phyloP scores from a whole-genome alignment of 2,113 vertebrate species.

The Orycteropus afer region DNA sequence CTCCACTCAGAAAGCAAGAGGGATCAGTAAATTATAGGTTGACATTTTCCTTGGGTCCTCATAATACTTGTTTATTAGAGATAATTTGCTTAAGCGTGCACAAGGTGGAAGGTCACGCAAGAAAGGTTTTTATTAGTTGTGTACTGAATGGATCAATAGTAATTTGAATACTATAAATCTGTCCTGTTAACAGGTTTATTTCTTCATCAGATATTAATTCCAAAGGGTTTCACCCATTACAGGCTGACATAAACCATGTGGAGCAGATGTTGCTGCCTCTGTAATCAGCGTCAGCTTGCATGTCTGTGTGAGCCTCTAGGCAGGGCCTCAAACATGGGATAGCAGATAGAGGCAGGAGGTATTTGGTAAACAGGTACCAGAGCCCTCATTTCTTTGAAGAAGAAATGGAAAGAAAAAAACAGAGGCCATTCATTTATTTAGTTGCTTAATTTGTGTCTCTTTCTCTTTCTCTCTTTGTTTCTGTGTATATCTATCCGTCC shows the following conservation, averaged over 20 bases:
- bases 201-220: constrained; percentile 85
- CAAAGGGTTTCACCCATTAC: constrained; percentile 53
- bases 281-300: constrained; percentile 28
- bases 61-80: constrained; percentile 82
- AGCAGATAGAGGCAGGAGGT: neutral
- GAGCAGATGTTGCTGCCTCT: constrained; percentile 19
- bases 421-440: neutral
- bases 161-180: constrained; percentile 85
- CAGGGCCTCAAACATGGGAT: neutral
- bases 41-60: constrained; percentile 73
- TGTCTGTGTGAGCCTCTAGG: fast-evolving
- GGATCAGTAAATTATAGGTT: constrained; percentile 67
- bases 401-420: neutral
- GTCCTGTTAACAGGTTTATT: constrained; percentile 82
- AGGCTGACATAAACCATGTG: constrained; percentile 34
- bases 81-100: constrained; percentile 82
- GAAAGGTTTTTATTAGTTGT: constrained; percentile 77
- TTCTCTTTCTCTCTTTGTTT: neutral
- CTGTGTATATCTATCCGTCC: neutral
- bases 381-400: neutral
- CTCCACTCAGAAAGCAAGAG: neutral
- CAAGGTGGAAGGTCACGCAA: constrained; percentile 73
- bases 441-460: no score
- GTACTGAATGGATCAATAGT: constrained; percentile 80
- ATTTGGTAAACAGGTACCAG: fast-evolving